Conservation (phyloP, 2,113 vertebrate genomes). For the Chunga burmeisteri region DNA sequence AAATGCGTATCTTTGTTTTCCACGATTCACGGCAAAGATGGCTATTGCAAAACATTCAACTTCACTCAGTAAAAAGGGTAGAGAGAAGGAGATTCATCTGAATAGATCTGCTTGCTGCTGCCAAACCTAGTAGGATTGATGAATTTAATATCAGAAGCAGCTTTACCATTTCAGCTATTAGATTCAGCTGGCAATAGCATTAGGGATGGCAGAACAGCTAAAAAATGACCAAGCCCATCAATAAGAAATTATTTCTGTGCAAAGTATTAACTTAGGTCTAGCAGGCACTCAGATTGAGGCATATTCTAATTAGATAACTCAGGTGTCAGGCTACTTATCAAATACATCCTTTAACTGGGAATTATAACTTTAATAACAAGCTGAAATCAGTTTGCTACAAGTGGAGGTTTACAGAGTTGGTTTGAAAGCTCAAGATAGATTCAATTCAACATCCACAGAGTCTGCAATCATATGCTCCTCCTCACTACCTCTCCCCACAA, state of each 20-base stretch:
- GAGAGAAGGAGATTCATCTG: background rate
- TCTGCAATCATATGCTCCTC: background rate
- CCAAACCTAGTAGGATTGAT: slow-evolving; percentile 3
- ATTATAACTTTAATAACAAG: background rate
- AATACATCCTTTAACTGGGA: background rate
- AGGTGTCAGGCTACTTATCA: background rate
- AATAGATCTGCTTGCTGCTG: background rate
- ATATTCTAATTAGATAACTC: background rate
- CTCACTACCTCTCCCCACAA: background rate
- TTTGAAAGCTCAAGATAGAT: background rate
- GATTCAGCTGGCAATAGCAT: background rate
- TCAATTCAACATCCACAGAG: background rate
- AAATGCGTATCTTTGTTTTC: background rate
- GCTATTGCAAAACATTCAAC: background rate
- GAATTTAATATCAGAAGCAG: slow-evolving; percentile 37
- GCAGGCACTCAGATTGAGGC: background rate
- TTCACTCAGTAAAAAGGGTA: background rate
- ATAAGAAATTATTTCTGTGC: slow-evolving; percentile 20
- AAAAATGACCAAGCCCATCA: slow-evolving; percentile 16
- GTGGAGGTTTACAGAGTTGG: background rate
- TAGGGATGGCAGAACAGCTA: slow-evolving; percentile 3
- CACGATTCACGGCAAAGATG: background rate
- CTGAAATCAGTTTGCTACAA: background rate
- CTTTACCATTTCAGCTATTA: slow-evolving; percentile 10
- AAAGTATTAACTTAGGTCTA: slow-evolving; percentile 3